Evolutionary conservation across 1,140 invertebrate genomes (phyloP), one percentile per base, ranked within the genome.

Genomic region (Drosophila chauvacae): DNA sequence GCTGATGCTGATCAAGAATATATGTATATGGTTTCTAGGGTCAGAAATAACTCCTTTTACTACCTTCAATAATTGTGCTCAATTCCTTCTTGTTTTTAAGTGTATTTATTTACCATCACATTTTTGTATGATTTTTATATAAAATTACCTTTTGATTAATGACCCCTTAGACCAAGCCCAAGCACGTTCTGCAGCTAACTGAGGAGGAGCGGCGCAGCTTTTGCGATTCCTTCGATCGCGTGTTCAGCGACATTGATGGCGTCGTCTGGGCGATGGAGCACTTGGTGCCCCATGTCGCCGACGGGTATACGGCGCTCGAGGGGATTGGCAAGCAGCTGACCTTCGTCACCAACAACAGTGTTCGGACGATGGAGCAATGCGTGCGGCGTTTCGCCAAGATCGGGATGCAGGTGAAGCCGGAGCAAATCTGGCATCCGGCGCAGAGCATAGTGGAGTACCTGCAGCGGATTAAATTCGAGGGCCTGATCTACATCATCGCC

Each of bases 291-390:
- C 94, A 94, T 2, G 93, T 94, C 2, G 83, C 93, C 0, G 93
- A 94, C 5, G 93, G 94, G 26, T 92, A 95, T 45, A 82, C 85
- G 14, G 91, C 92, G 28, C 93, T 96, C 37, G 91, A 94, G 65
- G 76, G 93, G 7, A 80, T 94, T 50, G 96, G 96, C 2, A 97
- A 97, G 90, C 94, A 93, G 51, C 91, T 97, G 0, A 94, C 95
- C 60, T 95, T 95, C 68, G 94, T 97, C 1, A 96, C 96, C 3
- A 97, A 97, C 83, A 97, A 97, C 85, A 94, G 93, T 63, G 84
- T 93, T 2, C 64, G 93, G 28, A 86, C 73, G 0, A 41, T 90
- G 56, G 80, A 93, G 3, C 73, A 91, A 9, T 93, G 93, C 57
- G 78, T 90, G 7, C 7, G n/a, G 6, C 47, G 44, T 3, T 90